These are phyloP conservation scores for Pachliopta kotzebuea DNA, from an alignment of 2,888 invertebrate species.

Conservation along the genomic window DNA sequence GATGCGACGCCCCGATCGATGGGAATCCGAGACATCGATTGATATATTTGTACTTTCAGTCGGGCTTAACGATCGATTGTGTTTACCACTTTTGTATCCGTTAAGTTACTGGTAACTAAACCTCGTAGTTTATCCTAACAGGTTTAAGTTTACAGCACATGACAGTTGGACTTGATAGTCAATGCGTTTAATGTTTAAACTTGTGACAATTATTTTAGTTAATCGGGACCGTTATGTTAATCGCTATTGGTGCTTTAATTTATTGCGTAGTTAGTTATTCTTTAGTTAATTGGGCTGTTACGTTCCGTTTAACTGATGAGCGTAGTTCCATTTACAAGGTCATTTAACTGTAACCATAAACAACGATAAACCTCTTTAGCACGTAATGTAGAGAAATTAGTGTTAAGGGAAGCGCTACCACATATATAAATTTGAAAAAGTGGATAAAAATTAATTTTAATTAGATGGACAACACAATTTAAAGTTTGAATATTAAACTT, in stretches of 20 bases:
- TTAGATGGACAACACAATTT: no score
- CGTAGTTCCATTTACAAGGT: constrained; percentile 18
- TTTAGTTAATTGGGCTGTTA: constrained; percentile 22
- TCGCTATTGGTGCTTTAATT: constrained; percentile 14
- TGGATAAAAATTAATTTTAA: no score
- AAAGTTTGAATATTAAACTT: no score
- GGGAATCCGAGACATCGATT: constrained; percentile 22
- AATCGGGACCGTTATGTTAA: constrained; percentile 3
- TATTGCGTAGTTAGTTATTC: constrained; percentile 10
- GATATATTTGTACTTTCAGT: constrained; percentile 11
- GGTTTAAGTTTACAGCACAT: constrained; percentile 9
- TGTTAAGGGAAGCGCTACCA: not conserved
- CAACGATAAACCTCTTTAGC: not conserved
- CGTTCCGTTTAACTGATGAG: constrained; percentile 18
- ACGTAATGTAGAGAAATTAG: not conserved
- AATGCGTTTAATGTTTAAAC: not conserved
- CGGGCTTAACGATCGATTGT: constrained; percentile 20
- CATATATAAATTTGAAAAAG: no score
- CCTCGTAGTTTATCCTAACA: constrained; percentile 1
- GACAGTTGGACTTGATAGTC: constrained; percentile 2
- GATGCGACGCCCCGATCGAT: constrained; percentile 23
- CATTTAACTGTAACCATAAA: not conserved
- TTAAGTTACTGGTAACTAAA: not conserved
- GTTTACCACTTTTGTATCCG: constrained; percentile 3
- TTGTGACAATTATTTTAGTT: constrained; percentile 1